Evolutionary conservation across 2,888 invertebrate species (phyloP), one percentile per base, ranked within the genome.

Genomic region (Cheilosia vernalis): DNA sequence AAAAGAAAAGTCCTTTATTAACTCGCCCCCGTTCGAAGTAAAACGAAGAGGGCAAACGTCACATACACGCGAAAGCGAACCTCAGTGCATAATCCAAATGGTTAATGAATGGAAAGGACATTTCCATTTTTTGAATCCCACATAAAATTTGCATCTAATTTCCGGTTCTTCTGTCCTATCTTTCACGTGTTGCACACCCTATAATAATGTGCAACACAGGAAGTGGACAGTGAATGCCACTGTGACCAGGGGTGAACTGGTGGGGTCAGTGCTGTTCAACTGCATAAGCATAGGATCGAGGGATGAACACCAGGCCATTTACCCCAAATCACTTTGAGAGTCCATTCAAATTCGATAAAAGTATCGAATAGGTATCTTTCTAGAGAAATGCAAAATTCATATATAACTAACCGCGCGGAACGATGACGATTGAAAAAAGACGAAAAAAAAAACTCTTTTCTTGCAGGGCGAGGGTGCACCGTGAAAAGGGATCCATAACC

Each of bases 111-210:
- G 87, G 86, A 87, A 90, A 90, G 90, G 90, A 90, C 89, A 90
- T 89, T 89, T 88, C 88, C 88, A 88, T 88, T 81, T 77, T 72
- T 77, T 10, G 90, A 91, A 89, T 91, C 91, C 91, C 91, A 91
- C 91, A 91, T 91, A 91, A 91, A 90, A 91, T 91, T 91, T 91
- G 91, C 91, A 91, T 91, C 91, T 91, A 91, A 91, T 91, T 91
- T 91, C 91, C 91, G 91, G 91, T 76, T 66, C 27, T 66, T 64
- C 63, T 60, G 44, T 40, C 15, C 60, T 77, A 37, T 66, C 15
- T 15, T 19, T 33, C 56, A 51, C 21, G 37, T 15, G 30, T 58
- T 66, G 58, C 81, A 81, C 81, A 85, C 85, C 66, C 85, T 80
- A 61, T 44, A 21, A 33, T 21, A 40, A 42, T 40, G 33, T 17